These are phyloP conservation scores for Vicugna pacos DNA, from an alignment of 2,113 vertebrate genomes.

Conservation along the genomic window DNA sequence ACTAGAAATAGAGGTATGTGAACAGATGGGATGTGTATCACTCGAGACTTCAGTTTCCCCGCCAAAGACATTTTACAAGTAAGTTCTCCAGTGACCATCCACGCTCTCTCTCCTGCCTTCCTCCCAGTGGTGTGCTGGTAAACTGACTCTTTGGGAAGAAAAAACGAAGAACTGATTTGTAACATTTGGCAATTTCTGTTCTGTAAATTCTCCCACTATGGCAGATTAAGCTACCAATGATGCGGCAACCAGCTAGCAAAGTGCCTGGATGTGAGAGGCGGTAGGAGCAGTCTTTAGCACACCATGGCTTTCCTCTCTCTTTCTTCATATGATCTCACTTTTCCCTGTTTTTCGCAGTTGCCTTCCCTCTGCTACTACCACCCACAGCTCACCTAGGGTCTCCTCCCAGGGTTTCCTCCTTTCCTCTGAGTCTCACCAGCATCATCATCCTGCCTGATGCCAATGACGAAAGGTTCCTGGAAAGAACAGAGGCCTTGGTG, in stretches of 20 bases:
- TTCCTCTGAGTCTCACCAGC: not conserved
- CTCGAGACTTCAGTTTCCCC: not conserved
- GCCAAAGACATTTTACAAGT: not conserved
- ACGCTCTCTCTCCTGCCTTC: not conserved
- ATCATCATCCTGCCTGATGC: not conserved
- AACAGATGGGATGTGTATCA: not conserved
- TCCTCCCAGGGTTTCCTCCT: not conserved
- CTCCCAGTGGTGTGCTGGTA: not conserved
- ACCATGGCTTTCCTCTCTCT: not conserved
- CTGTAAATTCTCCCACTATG: not conserved
- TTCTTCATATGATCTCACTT: not conserved
- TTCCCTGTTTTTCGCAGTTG: too few relatives aligned
- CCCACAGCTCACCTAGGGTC: not conserved
- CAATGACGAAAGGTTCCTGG: not conserved
- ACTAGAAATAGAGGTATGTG: not conserved
- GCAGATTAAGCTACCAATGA: not conserved
- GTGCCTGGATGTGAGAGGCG: not conserved
- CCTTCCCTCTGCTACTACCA: not conserved
- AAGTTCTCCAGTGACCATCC: not conserved
- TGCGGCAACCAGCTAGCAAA: not conserved
- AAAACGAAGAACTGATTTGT: not conserved
- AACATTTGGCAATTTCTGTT: not conserved
- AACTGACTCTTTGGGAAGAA: not conserved
- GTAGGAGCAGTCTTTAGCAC: not conserved
- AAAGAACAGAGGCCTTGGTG: slow-evolving; percentile 20